Base-by-base conservation (phyloP, 1,140 invertebrate species). In the Platyscapa corneri region DNA sequence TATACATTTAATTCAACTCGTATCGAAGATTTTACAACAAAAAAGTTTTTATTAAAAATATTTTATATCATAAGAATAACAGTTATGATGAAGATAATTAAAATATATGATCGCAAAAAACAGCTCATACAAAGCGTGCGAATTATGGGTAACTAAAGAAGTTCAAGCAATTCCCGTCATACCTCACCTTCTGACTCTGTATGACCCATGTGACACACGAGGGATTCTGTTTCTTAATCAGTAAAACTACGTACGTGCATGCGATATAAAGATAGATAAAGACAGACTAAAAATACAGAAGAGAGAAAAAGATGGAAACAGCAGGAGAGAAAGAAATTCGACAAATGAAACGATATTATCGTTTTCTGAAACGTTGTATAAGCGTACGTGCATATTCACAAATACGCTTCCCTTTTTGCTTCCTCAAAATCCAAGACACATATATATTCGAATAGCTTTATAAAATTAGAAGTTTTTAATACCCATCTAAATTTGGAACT, bases 291-390 rank as follows among this genome's bases (percentile, higher is more conserved):
- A 6, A 18, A 53, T 46, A 77, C 34, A 53, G 14, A 77, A n/a
- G 3, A 5, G 23, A 75, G 42, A 75, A n/a, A n/a, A n/a, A n/a
- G n/a, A n/a, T n/a, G n/a, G 42, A 6, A 30, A 5, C 27, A 86
- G 78, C 72, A 60, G 32, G 39, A 76, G 80, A 83, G 78, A 86
- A n/a, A 18, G 32, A 74, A 0, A 18, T n/a, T n/a, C n/a, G n/a
- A n/a, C n/a, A n/a, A n/a, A n/a, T n/a, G n/a, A n/a, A n/a, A n/a
- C n/a, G 39, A 78, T 49, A 81, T 82, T 88, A 85, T 86, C 82
- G 83, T 82, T 87, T 82, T 42, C 46, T n/a, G 75, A 86, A 87
- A 88, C 86, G 87, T 85, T 87, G 85, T 86, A 82, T 84, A 88
- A 82, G 88, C 82, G 39, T 80, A 82, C 79, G 85, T 86, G 86